phyloP scores from a whole-genome alignment of 2,113 vertebrate genomes.

The Etheostoma cragini region DNA sequence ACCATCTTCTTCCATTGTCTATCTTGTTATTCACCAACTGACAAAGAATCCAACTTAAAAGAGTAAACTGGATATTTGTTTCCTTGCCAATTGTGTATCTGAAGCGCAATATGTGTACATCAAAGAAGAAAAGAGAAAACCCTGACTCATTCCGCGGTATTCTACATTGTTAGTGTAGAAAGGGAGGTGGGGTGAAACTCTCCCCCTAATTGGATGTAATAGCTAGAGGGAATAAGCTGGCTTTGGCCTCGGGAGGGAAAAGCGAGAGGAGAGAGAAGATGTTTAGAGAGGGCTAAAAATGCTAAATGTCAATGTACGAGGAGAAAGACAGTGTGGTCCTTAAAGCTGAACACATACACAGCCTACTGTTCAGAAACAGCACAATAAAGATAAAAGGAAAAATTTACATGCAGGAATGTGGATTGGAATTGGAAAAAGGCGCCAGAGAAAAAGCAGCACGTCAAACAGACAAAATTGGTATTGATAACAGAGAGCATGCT shows the following conservation, averaged over 20 bases:
- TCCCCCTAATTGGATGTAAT: constrained; percentile 83
- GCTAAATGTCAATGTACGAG: constrained; percentile 60
- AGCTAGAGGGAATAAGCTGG: constrained; percentile 77
- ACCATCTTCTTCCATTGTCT: constrained; percentile 30
- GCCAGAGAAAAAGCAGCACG: constrained; percentile 30
- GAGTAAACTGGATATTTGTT: constrained; percentile 59
- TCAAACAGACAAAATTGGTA: constrained; percentile 42
- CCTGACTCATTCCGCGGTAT: constrained; percentile 64
- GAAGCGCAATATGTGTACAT: constrained; percentile 75
- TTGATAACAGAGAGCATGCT: constrained; percentile 43
- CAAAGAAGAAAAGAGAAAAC: constrained; percentile 69
- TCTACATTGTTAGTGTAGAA: constrained; percentile 65
- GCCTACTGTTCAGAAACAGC: constrained; percentile 20
- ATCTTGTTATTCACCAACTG: constrained; percentile 55
- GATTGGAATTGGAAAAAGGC: constrained; percentile 20
- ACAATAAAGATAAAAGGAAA: neutral
- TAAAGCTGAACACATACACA: constrained; percentile 32
- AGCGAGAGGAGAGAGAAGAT: constrained; percentile 50
- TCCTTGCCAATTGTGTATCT: constrained; percentile 57
- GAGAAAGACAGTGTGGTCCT: constrained; percentile 46
- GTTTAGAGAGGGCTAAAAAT: constrained; percentile 70
- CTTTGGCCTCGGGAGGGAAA: constrained; percentile 67
- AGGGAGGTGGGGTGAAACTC: constrained; percentile 62
- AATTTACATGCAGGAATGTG: constrained; percentile 21
- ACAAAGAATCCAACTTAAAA: constrained; percentile 65